phyloP scores from a whole-genome alignment of 2,797 vertebrate genomes.

The Poecile montanus region DNA sequence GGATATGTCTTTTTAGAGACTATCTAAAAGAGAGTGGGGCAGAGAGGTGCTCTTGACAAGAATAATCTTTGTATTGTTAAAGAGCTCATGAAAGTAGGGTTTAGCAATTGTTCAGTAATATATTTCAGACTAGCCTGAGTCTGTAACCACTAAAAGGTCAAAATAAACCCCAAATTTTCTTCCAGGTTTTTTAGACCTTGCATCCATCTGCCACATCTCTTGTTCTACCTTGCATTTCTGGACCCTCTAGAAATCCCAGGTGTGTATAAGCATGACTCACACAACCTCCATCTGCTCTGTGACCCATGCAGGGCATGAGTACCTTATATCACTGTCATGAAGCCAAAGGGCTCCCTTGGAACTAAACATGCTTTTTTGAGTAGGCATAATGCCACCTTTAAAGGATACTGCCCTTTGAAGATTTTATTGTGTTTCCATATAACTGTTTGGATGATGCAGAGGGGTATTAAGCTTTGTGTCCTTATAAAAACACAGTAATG shows the following conservation, averaged over 20 bases:
- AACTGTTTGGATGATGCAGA: neutral
- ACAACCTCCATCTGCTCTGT: constrained; percentile 41
- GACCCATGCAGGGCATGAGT: neutral
- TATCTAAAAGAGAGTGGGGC: neutral
- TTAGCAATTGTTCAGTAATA: neutral
- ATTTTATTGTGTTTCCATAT: neutral
- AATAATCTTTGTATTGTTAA: neutral
- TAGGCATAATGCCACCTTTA: neutral
- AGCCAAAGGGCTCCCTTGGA: constrained; percentile 2
- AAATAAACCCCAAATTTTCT: neutral
- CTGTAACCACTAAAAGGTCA: neutral
- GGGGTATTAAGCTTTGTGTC: neutral
- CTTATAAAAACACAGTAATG: neutral
- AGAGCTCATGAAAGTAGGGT: neutral
- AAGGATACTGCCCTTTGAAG: neutral
- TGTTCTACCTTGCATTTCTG: constrained; percentile 10
- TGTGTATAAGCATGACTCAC: constrained; percentile 33
- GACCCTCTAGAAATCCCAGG: constrained; percentile 34
- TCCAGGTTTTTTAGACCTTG: neutral
- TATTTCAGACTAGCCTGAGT: neutral
- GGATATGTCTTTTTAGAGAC: neutral
- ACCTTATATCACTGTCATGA: neutral
- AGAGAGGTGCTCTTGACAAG: neutral
- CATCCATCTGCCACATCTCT: neutral
- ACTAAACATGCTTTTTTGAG: neutral